Evolutionary conservation across 30 jellyfish, hydroid and myxozoan species (phyloP), one percentile per base, ranked within the genome.

Genomic region (Aurelia sp.): DNA sequence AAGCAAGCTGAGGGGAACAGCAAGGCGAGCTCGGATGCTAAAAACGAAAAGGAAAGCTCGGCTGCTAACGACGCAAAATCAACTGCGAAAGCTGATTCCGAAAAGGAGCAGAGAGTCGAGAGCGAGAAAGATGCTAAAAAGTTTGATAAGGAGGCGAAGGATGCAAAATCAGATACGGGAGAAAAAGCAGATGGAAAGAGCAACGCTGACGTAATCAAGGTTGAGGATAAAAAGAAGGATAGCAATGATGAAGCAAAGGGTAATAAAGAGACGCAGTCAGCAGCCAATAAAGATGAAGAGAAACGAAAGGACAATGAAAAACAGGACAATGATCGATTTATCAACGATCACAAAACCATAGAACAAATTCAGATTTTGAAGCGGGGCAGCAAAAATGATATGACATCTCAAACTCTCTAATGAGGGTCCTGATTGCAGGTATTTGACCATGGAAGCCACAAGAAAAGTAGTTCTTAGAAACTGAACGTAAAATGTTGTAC

Each of bases 221-320:
- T 9, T 11, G 65, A 30, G 50, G 62, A 53, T 19, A 74, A 23
- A 16, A 55, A 55, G 35, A 18, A 73, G 27, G 84, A 4, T 13
- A 19, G 17, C 17, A 57, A 55, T 44, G 22, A 74, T 44, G 85
- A 55, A 21, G 61, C 27, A 61, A 69, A 69, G 16, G 76, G 68
- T 10, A 69, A 61, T 21, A 50, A 66, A 47, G 50, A 68, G 6
- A 22, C 17, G 47, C 68, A 60, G 75, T 21, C 11, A 6, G 55
- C 40, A 6, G 55, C 40, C 10, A 73, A n/a, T 44, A 48, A 13
- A 30, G 52, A 27, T 10, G 72, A 73, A 40, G 63, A 33, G 11
- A 51, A 73, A 17, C 35, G 17, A 19, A 19, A 73, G 23, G 72
- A 73, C 51, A 73, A 61, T 9, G 59, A 18, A 22, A 60, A 77